Evolutionary conservation across 1,140 invertebrate species (phyloP).

Genomic region (Centruroides sculpturatus): DNA sequence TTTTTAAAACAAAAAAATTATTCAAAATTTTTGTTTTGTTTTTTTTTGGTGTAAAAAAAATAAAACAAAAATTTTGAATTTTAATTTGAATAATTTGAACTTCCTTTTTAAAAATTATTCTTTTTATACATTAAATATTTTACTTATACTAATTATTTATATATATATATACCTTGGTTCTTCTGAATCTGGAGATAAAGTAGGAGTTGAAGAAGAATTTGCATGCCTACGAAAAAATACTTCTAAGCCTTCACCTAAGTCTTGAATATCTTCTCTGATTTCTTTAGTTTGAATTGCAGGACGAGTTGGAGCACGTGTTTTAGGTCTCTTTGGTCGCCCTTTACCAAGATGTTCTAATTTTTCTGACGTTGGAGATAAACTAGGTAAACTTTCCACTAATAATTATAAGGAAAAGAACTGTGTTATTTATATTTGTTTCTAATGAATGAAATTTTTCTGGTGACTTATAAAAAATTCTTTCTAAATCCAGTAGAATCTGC

Average conservation of each 20-base stretch:
- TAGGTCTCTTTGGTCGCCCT: constrained; percentile 52
- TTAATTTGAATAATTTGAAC: too few species aligned
- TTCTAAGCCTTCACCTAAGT: constrained; percentile 43
- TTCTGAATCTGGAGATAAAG: constrained; percentile 22
- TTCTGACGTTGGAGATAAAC: constrained; percentile 27
- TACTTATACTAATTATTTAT: too few species aligned
- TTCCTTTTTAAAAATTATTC: too few species aligned
- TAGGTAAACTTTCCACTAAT: constrained; percentile 12
- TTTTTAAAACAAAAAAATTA: too few species aligned
- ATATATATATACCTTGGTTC: constrained; percentile 25
- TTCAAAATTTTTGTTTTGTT: too few species aligned
- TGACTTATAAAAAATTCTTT: too few species aligned
- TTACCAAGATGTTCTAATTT: constrained; percentile 65
- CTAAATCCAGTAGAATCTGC: too few species aligned
- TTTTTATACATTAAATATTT: too few species aligned
- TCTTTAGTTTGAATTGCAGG: constrained; percentile 47
- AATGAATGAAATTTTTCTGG: too few species aligned
- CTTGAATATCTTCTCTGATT: constrained; percentile 26
- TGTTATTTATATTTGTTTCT: background rate
- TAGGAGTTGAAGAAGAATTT: constrained; percentile 39
- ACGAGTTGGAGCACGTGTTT: constrained; percentile 66
- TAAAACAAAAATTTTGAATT: too few species aligned
- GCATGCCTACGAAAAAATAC: constrained; percentile 54
- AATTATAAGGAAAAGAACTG: constrained; percentile 1
- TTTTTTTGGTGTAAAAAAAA: too few species aligned